Base-by-base conservation (phyloP, 2,888 invertebrate species). In the Pseudanteris insignis region DNA sequence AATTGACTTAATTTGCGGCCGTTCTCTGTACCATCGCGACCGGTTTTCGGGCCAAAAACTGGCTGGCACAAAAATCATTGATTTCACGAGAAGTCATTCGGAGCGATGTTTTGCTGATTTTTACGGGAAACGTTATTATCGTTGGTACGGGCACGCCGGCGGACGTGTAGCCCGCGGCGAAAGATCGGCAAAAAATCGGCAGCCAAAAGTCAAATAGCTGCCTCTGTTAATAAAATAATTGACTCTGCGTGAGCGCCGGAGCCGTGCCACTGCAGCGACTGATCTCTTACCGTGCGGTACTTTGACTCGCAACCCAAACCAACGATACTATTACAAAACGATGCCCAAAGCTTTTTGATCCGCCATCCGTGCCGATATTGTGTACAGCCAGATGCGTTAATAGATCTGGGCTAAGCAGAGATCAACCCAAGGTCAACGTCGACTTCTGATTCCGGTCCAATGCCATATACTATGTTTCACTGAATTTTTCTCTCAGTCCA, bases 221-320 rank as follows among this genome's bases (percentile, higher is more conserved):
- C 57, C 64, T 54, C 51, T 46, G 58, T 64, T 65, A 68, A 69
- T 69, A 63, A 66, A 67, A 69, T 71, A 69, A 70, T 71, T 65
- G 68, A 15, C 43, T 54, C 63, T 71, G 70, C 69, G 71, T 70
- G 71, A 47, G 18, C 58, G 29, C 34, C 33, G 37, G 37, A 48
- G 34, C 38, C 24, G 32, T 55, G 47, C 41, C 53, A 37, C 54
- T 34, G 53, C 41, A 37, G 21, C 7, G 15, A 15, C 13, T 11
- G 26, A 26, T 21, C n/a, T n/a, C n/a, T 51, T 32, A 38, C 47
- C 53, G 38, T 40, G 30, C 24, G 13, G 37, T 46, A 43, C 54
- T 63, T 63, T 62, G 57, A 44, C 53, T 60, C 38, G 51, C 55
- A 36, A 25, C 3, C 21, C 21, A 3, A 7, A 21, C 21, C 4